Percentiles rank a stretch among this genome's conserved stretches.
Conservation (phyloP, 2,888 invertebrate genomes). For the Limnephilus marmoratus region DNA sequence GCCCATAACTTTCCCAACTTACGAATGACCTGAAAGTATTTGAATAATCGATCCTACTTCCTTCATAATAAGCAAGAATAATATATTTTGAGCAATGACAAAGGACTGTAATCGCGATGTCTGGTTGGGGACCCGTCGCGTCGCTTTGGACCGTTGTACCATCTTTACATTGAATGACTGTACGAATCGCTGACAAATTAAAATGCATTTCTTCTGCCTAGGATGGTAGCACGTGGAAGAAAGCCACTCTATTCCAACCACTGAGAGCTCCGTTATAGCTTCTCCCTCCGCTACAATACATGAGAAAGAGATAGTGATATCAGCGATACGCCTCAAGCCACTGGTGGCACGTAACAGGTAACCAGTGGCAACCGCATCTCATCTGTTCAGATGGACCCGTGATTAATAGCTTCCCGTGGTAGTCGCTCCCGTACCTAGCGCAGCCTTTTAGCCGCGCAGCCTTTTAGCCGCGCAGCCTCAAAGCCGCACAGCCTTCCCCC, state of each 20-base stretch:
- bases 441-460: neutral
- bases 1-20: no score
- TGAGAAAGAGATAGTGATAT: neutral
- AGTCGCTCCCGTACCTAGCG: conserved; percentile 33
- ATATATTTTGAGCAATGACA: no score
- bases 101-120: no score
- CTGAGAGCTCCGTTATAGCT: neutral
- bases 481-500: neutral
- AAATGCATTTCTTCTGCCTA: neutral
- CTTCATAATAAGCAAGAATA: no score
- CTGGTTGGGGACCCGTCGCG: no score
- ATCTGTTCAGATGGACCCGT: conserved; percentile 33
- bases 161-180: neutral
- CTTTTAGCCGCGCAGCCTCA: neutral
- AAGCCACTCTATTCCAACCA: no score
- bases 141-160: no score
- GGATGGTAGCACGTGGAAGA: no score
- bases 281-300: neutral
- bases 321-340: neutral
- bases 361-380: conserved; percentile 32
- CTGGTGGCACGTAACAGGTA: conserved; percentile 7
- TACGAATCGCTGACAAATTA: conserved; percentile 28
- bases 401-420: conserved; percentile 48
- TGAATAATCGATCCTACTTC: no score
- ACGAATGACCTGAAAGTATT: no score